Evolutionary conservation across 2,797 vertebrate species (phyloP), one percentile per base, ranked within the genome.

Genomic region (Halcyon chelicuti): DNA sequence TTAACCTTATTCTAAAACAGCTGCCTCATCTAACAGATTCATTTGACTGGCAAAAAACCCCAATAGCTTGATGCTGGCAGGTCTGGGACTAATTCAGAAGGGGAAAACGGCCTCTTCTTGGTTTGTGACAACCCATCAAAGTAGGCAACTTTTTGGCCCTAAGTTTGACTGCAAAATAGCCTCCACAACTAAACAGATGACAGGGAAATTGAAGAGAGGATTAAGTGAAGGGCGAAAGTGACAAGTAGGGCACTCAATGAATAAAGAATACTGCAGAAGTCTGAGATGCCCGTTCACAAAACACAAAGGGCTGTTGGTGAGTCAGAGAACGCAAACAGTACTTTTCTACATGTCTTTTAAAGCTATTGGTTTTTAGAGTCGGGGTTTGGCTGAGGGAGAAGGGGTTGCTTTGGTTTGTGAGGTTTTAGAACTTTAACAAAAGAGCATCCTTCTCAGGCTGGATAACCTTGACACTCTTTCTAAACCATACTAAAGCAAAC

Each of bases 1-100:
- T 95, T 95, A 95, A 95, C 54, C 40, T 86, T 74, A 52, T 42
- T 85, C 44, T 83, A 67, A 67, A 94, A 80, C 88, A 97, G 88
- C 84, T 96, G 90, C 79, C 26, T 87, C 82, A 70, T 72, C 83
- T 46, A 72, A 55, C 79, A 86, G 74, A 72, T 82, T 78, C 33
- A 49, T 76, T 42, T 60, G 70, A 91, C 39, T 94, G 83, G 78
- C 73, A 87, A 91, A 81, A 57, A 0, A 3, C 11, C 60, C 14
- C 63, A 78, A 84, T 85, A 91, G 91, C 92, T 94, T 93, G 61
- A 62, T 46, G 70, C 29, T 95, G 92, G 90, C 92, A 96, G 67
- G 42, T 74, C 68, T 93, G 90, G 42, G 72, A 88, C 61, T n/a
- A 78, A 14, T 55, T 93, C 82, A 83, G 76, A 88, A 86, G 75